Conservation (phyloP, 2,113 vertebrate genomes). For the Okapia johnstoni region DNA sequence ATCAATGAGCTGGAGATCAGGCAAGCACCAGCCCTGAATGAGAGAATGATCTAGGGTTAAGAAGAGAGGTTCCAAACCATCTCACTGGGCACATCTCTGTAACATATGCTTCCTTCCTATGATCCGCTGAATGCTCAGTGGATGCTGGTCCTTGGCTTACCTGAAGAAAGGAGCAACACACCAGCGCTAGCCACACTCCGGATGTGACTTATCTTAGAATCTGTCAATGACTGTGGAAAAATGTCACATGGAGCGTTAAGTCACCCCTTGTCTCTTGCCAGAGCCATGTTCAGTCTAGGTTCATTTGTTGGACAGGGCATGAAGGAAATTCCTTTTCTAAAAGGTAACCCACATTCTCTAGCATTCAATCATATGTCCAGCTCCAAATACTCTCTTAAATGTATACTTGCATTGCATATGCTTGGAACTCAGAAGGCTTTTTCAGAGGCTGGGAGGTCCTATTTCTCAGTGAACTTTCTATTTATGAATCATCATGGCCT, state of each 20-base stretch:
- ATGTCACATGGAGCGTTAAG: not conserved
- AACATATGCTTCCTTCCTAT: not conserved
- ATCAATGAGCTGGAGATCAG: not conserved
- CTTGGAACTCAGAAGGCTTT: not conserved
- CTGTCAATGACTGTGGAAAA: slow-evolving; percentile 10
- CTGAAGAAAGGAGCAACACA: not conserved
- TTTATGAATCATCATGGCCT: slow-evolving; percentile 47
- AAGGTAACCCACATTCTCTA: slow-evolving; percentile 34
- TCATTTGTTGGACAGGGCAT: not conserved
- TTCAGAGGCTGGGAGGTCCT: slow-evolving; percentile 7
- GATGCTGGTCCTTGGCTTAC: not conserved
- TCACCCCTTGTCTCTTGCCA: not conserved
- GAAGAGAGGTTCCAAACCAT: not conserved
- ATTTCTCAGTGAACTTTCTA: slow-evolving; percentile 43
- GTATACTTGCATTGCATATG: not conserved
- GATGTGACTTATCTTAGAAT: slow-evolving; percentile 28
- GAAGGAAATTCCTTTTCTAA: slow-evolving; percentile 34
- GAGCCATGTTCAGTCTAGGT: not conserved
- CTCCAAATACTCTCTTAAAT: slow-evolving; percentile 37
- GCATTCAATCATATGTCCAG: not conserved
- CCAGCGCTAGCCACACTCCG: not conserved
- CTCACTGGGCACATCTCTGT: not conserved
- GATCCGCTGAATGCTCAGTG: not conserved
- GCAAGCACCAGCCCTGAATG: not conserved
- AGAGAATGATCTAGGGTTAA: not conserved